A percentile compares a stretch with the other conserved stretches of the same genome.
Evolutionary conservation across 30 jellyfish, hydroid and myxozoan species (phyloP).

Genomic region (Rhopilema esculentum): DNA sequence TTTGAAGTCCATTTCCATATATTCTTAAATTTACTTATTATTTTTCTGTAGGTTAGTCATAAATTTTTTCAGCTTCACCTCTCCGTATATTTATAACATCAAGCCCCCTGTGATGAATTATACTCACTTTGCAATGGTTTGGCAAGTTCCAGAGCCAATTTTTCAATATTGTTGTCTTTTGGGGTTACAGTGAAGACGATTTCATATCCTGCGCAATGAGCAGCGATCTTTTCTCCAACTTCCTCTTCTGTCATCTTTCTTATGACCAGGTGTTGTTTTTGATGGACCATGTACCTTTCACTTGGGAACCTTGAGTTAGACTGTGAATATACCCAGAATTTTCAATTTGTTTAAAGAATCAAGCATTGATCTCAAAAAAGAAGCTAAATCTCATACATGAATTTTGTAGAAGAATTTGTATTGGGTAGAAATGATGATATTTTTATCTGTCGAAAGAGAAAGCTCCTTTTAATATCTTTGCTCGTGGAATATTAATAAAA

Average conservation of each 20-base stretch:
- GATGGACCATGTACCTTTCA: neutral
- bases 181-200: neutral
- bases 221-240: conserved; percentile 43
- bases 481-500: too few relatives aligned
- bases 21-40: too few relatives aligned
- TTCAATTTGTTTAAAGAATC: neutral
- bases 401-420: too few relatives aligned
- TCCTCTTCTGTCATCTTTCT: conserved; percentile 5
- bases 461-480: too few relatives aligned
- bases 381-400: neutral
- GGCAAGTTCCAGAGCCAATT: neutral
- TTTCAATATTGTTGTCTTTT: conserved; percentile 2
- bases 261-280: neutral
- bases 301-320: conserved; percentile 24
- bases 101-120: neutral
- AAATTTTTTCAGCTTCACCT: neutral
- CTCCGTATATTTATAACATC: neutral
- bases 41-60: too few relatives aligned
- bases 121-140: neutral
- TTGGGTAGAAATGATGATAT: too few relatives aligned
- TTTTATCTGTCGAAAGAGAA: too few relatives aligned
- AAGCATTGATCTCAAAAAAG: too few relatives aligned
- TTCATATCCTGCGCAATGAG: conserved; percentile 31
- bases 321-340: neutral
- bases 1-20: too few relatives aligned